phyloP scores from a whole-genome alignment of 1,140 invertebrate species.

The Drosophila sucinea region DNA sequence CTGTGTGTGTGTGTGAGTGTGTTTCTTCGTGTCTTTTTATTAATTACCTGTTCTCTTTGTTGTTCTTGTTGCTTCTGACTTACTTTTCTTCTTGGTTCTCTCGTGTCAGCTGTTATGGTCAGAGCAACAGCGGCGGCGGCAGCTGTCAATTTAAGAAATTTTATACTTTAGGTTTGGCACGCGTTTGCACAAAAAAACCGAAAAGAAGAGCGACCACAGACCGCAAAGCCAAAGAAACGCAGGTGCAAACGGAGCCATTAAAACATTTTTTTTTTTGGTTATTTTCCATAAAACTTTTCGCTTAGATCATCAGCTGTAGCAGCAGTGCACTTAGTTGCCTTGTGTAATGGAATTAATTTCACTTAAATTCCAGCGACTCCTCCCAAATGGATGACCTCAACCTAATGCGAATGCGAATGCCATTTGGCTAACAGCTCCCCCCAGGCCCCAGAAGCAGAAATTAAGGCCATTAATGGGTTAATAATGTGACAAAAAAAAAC shows the following conservation, averaged over 20 bases:
- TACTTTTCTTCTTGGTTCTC: slow-evolving; percentile 1
- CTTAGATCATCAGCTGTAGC: slow-evolving; percentile 41
- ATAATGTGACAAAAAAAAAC: slow-evolving; percentile 51
- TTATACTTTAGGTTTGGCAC: slow-evolving; percentile 12
- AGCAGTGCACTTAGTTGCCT: slow-evolving; percentile 30
- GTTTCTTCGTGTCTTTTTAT: background rate
- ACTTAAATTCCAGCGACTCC: slow-evolving; percentile 14
- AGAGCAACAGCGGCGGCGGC: background rate
- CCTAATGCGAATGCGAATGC: background rate
- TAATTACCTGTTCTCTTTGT: slow-evolving; percentile 8
- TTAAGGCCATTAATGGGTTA: slow-evolving; percentile 52
- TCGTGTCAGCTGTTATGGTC: slow-evolving; percentile 5
- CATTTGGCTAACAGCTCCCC: slow-evolving; percentile 11
- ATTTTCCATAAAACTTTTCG: background rate
- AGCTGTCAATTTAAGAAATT: slow-evolving; percentile 6
- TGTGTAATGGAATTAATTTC: slow-evolving; percentile 53
- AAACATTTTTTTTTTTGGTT: slow-evolving; percentile 30
- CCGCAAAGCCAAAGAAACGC: slow-evolving; percentile 36
- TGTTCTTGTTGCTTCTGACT: background rate
- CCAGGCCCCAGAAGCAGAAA: slow-evolving; percentile 12
- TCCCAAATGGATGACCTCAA: slow-evolving; percentile 50
- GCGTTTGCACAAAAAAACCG: slow-evolving; percentile 5
- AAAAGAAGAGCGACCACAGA: slow-evolving; percentile 23
- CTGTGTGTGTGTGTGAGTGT: too few relatives aligned
- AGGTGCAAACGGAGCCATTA: slow-evolving; percentile 52